phyloP scores from a whole-genome alignment of 92 coral and sea anemone genomes.

The Bergia sp. region DNA sequence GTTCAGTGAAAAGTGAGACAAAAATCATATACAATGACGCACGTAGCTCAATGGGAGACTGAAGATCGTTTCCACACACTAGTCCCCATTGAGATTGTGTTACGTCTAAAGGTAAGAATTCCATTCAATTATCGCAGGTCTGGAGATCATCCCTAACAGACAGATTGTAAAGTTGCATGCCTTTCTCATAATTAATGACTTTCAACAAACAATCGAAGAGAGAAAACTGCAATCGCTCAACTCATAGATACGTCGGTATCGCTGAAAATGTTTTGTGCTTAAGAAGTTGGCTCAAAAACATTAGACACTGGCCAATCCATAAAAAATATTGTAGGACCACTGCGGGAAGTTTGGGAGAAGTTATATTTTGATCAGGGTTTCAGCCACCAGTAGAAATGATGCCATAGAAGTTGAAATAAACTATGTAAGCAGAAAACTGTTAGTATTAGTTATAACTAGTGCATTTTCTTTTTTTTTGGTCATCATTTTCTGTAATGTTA shows the following conservation, averaged over 20 bases:
- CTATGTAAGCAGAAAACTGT: too few relatives aligned
- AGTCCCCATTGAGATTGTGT: background rate
- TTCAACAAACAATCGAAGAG: background rate
- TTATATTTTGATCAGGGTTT: too few relatives aligned
- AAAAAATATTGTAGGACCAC: too few relatives aligned
- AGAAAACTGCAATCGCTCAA: background rate
- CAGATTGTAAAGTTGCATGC: background rate
- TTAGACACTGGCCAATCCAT: too few relatives aligned
- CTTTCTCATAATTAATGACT: background rate
- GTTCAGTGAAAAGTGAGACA: background rate
- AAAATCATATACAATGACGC: conserved; percentile 11
- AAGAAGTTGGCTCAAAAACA: too few relatives aligned
- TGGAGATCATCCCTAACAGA: background rate
- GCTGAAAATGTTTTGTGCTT: too few relatives aligned
- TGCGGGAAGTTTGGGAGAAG: too few relatives aligned
- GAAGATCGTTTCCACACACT: background rate
- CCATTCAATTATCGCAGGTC: conserved; percentile 13
- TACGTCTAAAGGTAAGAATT: background rate
- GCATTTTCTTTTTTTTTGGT: too few relatives aligned
- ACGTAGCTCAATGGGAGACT: background rate
- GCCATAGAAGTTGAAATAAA: too few relatives aligned
- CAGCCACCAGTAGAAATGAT: too few relatives aligned
- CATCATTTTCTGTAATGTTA: too few relatives aligned
- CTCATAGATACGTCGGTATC: background rate
- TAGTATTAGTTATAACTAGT: too few relatives aligned